These are phyloP conservation scores for Cynocephalus volans DNA, from an alignment of 2,113 vertebrate genomes.

Conservation along the genomic window DNA sequence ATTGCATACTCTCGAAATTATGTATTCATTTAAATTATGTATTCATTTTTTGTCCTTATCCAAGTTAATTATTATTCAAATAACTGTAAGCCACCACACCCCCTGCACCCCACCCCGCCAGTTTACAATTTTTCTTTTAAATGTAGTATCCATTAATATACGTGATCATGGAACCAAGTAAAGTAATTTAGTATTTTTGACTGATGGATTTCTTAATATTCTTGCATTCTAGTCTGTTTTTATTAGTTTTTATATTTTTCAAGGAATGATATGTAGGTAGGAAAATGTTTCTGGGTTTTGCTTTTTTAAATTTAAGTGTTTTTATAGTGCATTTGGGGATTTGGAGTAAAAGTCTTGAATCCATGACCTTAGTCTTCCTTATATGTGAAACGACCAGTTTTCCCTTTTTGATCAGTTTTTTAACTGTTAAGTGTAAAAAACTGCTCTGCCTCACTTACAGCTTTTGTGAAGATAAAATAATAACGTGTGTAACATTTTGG, in stretches of 20 bases:
- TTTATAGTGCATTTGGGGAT: neutral
- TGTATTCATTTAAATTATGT: neutral
- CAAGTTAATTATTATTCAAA: conserved; percentile 27
- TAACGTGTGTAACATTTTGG: conserved; percentile 13
- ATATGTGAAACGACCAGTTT: neutral
- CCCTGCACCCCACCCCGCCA: neutral
- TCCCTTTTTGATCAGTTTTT: neutral
- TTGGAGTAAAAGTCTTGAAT: neutral
- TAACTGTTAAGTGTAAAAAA: neutral
- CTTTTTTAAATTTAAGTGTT: conserved; percentile 15
- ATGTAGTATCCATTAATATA: neutral
- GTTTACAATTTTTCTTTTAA: conserved; percentile 16
- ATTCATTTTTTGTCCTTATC: conserved; percentile 19
- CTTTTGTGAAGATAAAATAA: conserved; percentile 48
- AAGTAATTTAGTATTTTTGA: conserved; percentile 46
- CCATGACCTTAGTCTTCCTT: neutral
- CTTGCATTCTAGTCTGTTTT: neutral
- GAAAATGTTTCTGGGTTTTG: conserved; percentile 59
- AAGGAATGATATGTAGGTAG: neutral
- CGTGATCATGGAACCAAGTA: neutral
- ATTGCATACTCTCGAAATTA: conserved; percentile 74
- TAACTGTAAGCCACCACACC: neutral
- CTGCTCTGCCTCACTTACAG: neutral
- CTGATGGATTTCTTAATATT: neutral
- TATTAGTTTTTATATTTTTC: neutral